These are phyloP conservation scores for Rhagoletis pomonella DNA, from an alignment of 1,140 invertebrate species.

Conservation along the genomic window DNA sequence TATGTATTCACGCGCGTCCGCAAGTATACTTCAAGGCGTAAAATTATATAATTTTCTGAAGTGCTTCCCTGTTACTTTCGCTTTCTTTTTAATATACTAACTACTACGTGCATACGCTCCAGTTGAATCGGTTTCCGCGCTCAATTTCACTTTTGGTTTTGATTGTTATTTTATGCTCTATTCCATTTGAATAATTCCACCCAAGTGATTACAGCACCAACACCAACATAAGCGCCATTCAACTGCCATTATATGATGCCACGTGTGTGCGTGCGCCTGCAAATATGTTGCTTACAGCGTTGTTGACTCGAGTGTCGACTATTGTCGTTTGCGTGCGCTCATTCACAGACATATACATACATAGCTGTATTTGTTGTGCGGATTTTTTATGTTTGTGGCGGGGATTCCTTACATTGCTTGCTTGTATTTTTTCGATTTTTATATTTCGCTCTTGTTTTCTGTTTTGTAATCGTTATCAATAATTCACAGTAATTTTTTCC, in stretches of 20 bases:
- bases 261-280: neutral
- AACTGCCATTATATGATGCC: neutral
- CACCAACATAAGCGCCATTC: neutral
- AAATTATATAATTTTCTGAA: conserved; percentile 52
- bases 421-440: neutral
- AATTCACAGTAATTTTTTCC: conserved; percentile 23
- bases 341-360: neutral
- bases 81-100: conserved; percentile 46
- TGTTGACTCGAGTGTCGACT: neutral
- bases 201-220: conserved; percentile 35
- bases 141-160: conserved; percentile 51
- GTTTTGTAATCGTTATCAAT: conserved; percentile 28
- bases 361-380: neutral
- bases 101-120: too few species aligned
- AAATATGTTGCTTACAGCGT: neutral
- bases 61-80: conserved; percentile 2
- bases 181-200: conserved; percentile 52
- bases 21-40: conserved; percentile 1
- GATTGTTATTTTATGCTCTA: conserved; percentile 54
- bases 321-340: neutral
- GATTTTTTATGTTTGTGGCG: neutral
- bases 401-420: neutral
- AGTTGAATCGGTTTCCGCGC: neutral
- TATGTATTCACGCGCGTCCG: neutral
- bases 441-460: neutral